These are phyloP conservation scores for Umimayanthus chanpuru DNA, from an alignment of 92 coral and sea anemone species.

Conservation along the genomic window DNA sequence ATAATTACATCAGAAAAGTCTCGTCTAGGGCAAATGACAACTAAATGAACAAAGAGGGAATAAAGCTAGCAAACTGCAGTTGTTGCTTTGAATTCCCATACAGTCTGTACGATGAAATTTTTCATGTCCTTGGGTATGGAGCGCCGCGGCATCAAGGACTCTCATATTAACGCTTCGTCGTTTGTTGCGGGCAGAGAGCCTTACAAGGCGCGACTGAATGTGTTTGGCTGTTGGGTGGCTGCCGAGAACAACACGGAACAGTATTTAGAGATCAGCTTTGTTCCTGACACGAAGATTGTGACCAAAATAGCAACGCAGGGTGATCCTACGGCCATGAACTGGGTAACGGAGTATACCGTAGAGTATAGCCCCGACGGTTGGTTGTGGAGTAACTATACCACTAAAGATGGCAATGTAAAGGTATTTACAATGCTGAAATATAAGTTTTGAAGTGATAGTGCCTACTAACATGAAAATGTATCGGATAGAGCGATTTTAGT, in stretches of 20 bases:
- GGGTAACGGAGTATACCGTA: conserved; percentile 26
- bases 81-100: neutral
- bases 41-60: no score
- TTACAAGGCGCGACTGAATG: neutral
- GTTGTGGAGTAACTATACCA: conserved; percentile 5
- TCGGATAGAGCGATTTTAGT: no score
- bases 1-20: no score
- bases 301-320: conserved; percentile 18
- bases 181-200: neutral
- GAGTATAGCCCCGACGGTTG: conserved; percentile 13
- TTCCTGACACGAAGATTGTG: conserved; percentile 5
- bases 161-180: conserved; percentile 8
- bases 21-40: no score
- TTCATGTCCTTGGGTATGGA: conserved; percentile 16
- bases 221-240: neutral
- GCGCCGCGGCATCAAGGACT: neutral
- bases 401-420: neutral
- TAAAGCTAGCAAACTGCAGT: no score
- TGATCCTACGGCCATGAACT: neutral
- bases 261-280: conserved; percentile 18
- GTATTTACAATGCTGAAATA: neutral
- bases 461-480: no score
- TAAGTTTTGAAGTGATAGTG: neutral
- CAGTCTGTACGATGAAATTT: neutral
- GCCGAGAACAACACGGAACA: neutral